A percentile compares a stretch with the other conserved stretches of the same genome.
phyloP scores from a whole-genome alignment of 2,113 vertebrate species.

The Sinocyclocheilus anshuiensis region DNA sequence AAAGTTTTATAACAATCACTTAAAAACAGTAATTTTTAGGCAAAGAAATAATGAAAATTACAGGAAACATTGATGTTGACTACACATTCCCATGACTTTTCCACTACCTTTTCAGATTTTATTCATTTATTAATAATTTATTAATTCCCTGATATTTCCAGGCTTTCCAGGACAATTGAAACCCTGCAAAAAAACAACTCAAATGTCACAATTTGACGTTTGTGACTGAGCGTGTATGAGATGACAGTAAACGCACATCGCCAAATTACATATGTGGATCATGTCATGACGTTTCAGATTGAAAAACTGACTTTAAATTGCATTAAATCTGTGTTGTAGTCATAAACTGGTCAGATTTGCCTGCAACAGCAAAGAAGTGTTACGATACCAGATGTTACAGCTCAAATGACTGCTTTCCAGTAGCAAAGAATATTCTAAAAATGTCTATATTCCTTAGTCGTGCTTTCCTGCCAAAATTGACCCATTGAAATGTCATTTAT shows the following conservation, averaged over 20 bases:
- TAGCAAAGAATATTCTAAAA: neutral
- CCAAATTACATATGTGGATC: neutral
- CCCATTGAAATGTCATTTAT: constrained; percentile 49
- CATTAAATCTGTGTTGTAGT: neutral
- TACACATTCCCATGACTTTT: too few relatives aligned
- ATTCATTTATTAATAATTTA: neutral
- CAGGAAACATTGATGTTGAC: too few relatives aligned
- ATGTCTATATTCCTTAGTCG: constrained; percentile 13
- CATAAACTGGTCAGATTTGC: neutral
- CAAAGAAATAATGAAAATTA: too few relatives aligned
- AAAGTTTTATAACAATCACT: neutral
- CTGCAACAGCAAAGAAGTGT: neutral
- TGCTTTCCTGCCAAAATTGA: constrained; percentile 24
- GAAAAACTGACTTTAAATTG: neutral
- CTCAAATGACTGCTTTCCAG: neutral
- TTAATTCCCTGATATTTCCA: too few relatives aligned
- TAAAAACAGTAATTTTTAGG: neutral
- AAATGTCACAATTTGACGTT: neutral
- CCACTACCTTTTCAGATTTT: neutral
- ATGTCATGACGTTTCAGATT: neutral
- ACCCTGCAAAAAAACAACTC: neutral
- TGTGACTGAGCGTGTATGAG: neutral
- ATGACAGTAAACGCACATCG: neutral
- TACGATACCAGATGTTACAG: neutral
- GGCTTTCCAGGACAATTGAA: neutral